A percentile compares a stretch with the other conserved stretches of the same genome.
Evolutionary conservation across 1,140 invertebrate species (phyloP).

Genomic region (Drosophila tani): DNA sequence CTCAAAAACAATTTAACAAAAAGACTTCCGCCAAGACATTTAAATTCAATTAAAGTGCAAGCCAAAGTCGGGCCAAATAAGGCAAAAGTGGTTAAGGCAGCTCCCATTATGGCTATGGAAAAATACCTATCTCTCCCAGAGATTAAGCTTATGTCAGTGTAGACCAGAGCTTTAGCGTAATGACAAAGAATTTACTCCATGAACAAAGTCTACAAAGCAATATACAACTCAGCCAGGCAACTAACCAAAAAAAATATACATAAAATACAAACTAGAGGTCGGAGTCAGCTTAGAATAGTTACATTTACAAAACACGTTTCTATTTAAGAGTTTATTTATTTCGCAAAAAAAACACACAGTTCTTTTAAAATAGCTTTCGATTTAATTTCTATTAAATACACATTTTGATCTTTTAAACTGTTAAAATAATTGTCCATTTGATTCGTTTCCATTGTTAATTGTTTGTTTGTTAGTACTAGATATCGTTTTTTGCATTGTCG

Average conservation of each 20-base stretch:
- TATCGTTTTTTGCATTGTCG: slow-evolving; percentile 69
- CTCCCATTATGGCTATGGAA: neutral
- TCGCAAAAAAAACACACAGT: slow-evolving; percentile 20
- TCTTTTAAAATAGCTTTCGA: slow-evolving; percentile 37
- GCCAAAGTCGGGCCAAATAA: slow-evolving; percentile 2
- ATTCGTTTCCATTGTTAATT: slow-evolving; percentile 43
- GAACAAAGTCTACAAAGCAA: slow-evolving; percentile 54
- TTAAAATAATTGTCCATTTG: slow-evolving; percentile 50
- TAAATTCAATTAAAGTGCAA: slow-evolving; percentile 7
- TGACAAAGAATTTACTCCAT: slow-evolving; percentile 48
- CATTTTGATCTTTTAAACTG: slow-evolving; percentile 14
- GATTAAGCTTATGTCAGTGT: slow-evolving; percentile 28
- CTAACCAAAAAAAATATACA: slow-evolving; percentile 25
- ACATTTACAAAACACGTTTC: no score
- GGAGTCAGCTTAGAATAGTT: slow-evolving; percentile 18
- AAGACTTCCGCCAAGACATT: neutral
- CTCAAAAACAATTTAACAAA: neutral
- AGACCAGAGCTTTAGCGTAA: slow-evolving; percentile 10
- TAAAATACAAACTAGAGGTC: slow-evolving; percentile 4
- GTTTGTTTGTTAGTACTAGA: slow-evolving; percentile 31
- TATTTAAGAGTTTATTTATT: slow-evolving; percentile 51
- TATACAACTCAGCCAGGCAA: slow-evolving; percentile 39
- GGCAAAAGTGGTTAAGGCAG: slow-evolving; percentile 11
- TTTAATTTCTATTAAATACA: slow-evolving; percentile 52
- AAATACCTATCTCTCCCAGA: slow-evolving; percentile 3